These are phyloP conservation scores for Martes flavigula DNA, from an alignment of 2,797 vertebrate genomes.

Conservation along the genomic window DNA sequence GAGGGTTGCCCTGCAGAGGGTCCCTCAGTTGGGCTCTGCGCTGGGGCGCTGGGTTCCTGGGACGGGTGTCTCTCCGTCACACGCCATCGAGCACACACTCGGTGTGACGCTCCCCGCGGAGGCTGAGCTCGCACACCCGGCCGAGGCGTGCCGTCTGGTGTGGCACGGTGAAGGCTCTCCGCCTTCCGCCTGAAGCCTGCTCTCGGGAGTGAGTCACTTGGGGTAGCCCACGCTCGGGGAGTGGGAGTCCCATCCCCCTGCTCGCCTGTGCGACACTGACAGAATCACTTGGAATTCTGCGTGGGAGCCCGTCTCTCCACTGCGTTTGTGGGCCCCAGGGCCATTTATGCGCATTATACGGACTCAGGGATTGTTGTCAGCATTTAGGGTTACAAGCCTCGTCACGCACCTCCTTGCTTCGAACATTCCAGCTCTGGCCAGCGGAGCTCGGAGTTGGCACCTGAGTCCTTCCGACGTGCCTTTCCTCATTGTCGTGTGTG, in stretches of 20 bases:
- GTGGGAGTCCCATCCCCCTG: fast-evolving
- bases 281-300: not conserved
- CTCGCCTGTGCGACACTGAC: fast-evolving
- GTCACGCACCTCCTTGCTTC: not conserved
- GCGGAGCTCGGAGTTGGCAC: not conserved
- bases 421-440: no score
- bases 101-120: fast-evolving
- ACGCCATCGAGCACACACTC: not conserved
- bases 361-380: not conserved
- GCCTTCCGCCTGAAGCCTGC: fast-evolving
- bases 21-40: fast-evolving
- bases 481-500: fast-evolving
- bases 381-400: fast-evolving
- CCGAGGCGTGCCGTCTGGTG: fast-evolving
- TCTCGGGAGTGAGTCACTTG: not conserved
- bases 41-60: not conserved
- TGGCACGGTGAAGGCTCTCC: fast-evolving
- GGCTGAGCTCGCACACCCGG: not conserved
- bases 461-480: fast-evolving
- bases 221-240: fast-evolving
- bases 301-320: fast-evolving
- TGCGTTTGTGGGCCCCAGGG: fast-evolving
- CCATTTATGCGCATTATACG: fast-evolving
- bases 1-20: not conserved
- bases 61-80: not conserved